A percentile compares a stretch with the other conserved stretches of the same genome.
phyloP scores from a whole-genome alignment of 2,797 vertebrate species.

The Ctenosaura bakeri region DNA sequence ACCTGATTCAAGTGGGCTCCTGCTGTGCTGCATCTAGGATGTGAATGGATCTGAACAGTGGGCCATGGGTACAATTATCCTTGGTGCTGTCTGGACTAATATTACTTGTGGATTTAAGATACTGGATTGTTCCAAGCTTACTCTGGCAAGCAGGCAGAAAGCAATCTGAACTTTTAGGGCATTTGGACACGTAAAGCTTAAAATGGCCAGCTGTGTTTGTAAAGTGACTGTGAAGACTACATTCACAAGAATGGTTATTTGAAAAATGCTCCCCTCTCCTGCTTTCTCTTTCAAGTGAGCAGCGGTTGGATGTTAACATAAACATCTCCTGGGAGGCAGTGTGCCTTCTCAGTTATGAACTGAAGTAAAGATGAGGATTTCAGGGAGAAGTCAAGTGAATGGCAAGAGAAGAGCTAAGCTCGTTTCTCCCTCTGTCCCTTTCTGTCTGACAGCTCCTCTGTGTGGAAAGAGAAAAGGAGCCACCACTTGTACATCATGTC shows the following conservation, averaged over 20 bases:
- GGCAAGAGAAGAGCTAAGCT: neutral
- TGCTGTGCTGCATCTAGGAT: no score
- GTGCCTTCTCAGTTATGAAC: neutral
- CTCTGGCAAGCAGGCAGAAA: neutral
- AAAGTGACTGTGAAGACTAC: neutral
- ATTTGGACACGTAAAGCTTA: no score
- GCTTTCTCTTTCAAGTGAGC: neutral
- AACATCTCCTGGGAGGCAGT: neutral
- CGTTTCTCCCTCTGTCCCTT: neutral
- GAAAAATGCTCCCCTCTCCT: neutral
- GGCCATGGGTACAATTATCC: neutral
- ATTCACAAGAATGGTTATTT: neutral
- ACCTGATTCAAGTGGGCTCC: neutral
- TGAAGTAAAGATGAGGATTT: neutral
- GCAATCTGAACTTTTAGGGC: neutral
- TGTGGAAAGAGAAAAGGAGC: neutral
- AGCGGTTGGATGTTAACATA: neutral
- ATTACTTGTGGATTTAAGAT: neutral
- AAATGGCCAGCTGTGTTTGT: neutral
- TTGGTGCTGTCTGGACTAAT: neutral
- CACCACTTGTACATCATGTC: neutral
- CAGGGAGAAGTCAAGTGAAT: neutral
- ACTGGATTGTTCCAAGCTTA: neutral
- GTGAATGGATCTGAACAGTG: neutral
- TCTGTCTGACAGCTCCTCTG: neutral